A percentile compares a stretch with the other conserved stretches of the same genome.
phyloP scores from a whole-genome alignment of 2,113 vertebrate genomes.

The Phocoena sinus region DNA sequence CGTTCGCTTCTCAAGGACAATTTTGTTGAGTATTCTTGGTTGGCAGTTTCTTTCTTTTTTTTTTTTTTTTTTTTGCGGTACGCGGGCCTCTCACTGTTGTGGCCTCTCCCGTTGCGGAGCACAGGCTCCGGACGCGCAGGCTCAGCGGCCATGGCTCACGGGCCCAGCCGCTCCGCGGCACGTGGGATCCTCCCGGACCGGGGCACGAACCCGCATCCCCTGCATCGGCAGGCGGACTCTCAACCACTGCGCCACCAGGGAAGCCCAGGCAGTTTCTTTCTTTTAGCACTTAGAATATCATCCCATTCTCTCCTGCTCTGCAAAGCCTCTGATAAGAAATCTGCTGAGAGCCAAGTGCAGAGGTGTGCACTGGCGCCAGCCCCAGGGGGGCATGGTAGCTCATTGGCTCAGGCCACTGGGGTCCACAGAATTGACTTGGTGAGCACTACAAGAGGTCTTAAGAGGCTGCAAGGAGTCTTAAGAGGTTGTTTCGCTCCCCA shows the following conservation, averaged over 20 bases:
- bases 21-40: background rate
- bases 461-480: background rate
- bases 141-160: too few relatives aligned
- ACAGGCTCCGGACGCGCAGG: fast-evolving
- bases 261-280: background rate
- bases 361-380: background rate
- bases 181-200: fast-evolving
- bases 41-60: background rate
- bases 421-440: background rate
- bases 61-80: background rate
- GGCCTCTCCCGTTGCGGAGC: too few relatives aligned
- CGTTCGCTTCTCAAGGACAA: background rate
- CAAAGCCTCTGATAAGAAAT: background rate
- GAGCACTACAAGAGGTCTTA: background rate
- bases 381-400: background rate
- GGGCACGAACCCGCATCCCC: too few relatives aligned
- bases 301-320: background rate
- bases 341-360: background rate
- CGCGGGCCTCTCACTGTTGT: too few relatives aligned
- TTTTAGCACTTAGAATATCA: background rate
- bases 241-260: too few relatives aligned
- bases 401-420: too few relatives aligned
- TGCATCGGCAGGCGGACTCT: too few relatives aligned
- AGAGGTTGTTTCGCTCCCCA: background rate
- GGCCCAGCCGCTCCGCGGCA: too few relatives aligned